Percentiles rank a stretch among this genome's conserved stretches.
Evolutionary conservation across 2,888 invertebrate species (phyloP).

Genomic region (Saturnia pavonia): DNA sequence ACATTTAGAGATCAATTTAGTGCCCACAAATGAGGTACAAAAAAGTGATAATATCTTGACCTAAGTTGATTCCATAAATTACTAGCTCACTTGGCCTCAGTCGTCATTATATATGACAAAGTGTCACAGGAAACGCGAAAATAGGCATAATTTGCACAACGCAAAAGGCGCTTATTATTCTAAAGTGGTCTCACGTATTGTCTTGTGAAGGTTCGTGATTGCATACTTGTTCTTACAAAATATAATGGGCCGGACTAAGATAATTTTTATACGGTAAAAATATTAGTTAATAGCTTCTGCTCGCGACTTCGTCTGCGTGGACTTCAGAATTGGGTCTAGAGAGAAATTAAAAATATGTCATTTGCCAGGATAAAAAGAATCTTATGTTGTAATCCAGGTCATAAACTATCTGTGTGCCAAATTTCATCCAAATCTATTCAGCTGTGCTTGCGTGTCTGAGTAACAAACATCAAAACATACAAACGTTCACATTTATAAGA

Average conservation of each 20-base stretch:
- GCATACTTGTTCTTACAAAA: conserved; percentile 11
- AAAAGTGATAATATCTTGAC: background rate
- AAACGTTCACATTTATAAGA: too few relatives aligned
- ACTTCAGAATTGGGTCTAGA: too few relatives aligned
- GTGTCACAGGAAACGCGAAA: conserved; percentile 41
- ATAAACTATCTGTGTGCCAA: too few relatives aligned
- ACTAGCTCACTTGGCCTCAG: background rate
- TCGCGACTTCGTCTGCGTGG: too few relatives aligned
- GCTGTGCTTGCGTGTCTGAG: too few relatives aligned
- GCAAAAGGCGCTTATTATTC: conserved; percentile 54
- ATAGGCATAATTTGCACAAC: conserved; percentile 59
- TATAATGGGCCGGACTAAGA: conserved; percentile 1
- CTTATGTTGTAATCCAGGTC: too few relatives aligned
- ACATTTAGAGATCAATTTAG: background rate
- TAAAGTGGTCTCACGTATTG: conserved; percentile 60
- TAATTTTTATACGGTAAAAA: background rate
- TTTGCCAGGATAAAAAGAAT: too few relatives aligned
- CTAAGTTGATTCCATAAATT: background rate
- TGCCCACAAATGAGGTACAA: background rate
- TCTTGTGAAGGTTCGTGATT: conserved; percentile 28
- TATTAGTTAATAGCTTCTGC: background rate
- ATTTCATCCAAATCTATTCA: background rate
- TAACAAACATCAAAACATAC: too few relatives aligned
- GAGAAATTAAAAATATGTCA: too few relatives aligned
- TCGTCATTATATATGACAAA: conserved; percentile 26